Conservation (phyloP, 2,888 invertebrate genomes). For the Drosophila peninsularis region DNA sequence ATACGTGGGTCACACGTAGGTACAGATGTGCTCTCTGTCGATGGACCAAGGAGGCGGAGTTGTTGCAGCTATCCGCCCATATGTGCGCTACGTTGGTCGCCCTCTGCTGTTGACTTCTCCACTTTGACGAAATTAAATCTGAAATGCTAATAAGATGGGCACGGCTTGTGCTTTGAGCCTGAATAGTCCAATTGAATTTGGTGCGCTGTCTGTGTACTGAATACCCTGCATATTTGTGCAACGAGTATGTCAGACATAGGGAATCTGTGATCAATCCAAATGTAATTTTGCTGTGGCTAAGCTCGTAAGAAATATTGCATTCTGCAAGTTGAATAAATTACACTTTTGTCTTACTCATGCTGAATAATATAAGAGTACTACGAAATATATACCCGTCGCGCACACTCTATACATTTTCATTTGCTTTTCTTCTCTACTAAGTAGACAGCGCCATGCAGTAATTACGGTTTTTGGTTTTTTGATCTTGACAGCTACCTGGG, state of each 20-base stretch:
- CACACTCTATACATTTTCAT: background rate
- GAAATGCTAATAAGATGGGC: conserved; percentile 71
- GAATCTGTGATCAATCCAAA: background rate
- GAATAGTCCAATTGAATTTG: conserved; percentile 60
- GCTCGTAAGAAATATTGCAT: background rate
- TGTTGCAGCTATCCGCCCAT: conserved; percentile 9
- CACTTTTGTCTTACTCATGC: background rate
- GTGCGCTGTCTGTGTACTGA: background rate
- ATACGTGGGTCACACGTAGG: conserved; percentile 49
- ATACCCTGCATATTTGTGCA: background rate
- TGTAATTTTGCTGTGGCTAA: too few relatives aligned
- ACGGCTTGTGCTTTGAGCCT: conserved; percentile 46
- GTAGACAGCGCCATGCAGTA: background rate
- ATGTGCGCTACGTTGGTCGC: conserved; percentile 31
- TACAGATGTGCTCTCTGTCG: conserved; percentile 3
- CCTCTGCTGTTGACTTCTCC: conserved; percentile 66
- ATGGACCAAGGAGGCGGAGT: background rate
- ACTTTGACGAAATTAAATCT: conserved; percentile 74
- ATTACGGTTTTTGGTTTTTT: conserved; percentile 25
- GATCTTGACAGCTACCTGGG: conserved; percentile 2
- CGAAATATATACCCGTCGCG: background rate
- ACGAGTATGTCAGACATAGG: background rate
- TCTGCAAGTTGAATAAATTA: background rate
- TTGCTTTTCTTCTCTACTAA: background rate
- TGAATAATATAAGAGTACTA: background rate